These are phyloP conservation scores for Drosophila cardini DNA, from an alignment of 1,140 invertebrate genomes.

Conservation along the genomic window DNA sequence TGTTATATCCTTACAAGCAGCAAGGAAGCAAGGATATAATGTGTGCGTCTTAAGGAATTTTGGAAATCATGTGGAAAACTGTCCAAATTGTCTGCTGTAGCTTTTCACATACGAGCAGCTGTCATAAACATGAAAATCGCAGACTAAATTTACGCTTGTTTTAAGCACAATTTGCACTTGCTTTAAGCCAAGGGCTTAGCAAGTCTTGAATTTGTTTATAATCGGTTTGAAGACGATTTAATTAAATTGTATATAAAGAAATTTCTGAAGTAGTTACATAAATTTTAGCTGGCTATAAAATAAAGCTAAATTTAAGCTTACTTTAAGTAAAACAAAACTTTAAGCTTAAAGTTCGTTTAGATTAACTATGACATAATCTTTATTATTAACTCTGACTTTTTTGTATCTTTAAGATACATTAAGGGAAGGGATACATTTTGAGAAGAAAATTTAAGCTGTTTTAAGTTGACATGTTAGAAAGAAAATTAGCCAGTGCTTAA, in stretches of 20 bases:
- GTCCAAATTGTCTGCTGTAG: conserved; percentile 11
- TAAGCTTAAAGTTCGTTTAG: neutral
- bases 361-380: neutral
- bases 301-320: no score
- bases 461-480: no score
- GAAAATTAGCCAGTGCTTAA: no score
- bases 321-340: no score
- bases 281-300: no score
- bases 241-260: no score
- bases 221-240: no score
- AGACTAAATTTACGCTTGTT: neutral
- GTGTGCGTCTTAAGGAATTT: conserved; percentile 14
- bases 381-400: neutral
- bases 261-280: no score
- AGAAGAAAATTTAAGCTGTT: no score
- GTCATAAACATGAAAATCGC: conserved; percentile 3
- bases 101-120: conserved; percentile 1
- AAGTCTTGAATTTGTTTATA: no score
- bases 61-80: conserved; percentile 24
- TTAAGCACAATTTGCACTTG: neutral
- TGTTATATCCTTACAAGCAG: conserved; percentile 8
- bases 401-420: no score
- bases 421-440: no score
- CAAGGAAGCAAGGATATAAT: conserved; percentile 5
- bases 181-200: neutral